A percentile compares a stretch with the other conserved stretches of the same genome.
phyloP scores from a whole-genome alignment of 2,888 invertebrate species.

The Hirtodrosophila confusa region DNA sequence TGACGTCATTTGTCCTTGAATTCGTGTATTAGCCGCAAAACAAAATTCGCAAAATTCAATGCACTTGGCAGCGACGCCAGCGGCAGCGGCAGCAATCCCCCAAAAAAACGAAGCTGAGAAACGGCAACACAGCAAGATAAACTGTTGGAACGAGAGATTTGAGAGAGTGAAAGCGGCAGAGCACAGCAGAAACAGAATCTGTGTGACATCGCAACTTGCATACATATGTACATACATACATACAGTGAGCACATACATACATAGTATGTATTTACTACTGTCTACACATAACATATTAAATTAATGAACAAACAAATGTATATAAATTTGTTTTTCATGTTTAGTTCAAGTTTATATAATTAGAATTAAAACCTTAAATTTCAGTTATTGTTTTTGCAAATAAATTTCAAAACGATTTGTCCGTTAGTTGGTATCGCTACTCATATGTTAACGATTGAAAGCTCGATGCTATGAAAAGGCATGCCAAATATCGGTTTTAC shows the following conservation, averaged over 20 bases:
- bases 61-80: constrained; percentile 59
- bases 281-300: too few relatives aligned
- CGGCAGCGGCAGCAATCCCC: constrained; percentile 18
- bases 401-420: neutral
- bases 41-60: constrained; percentile 76
- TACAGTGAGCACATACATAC: too few relatives aligned
- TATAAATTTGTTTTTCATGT: neutral
- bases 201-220: neutral
- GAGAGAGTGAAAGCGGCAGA: constrained; percentile 39
- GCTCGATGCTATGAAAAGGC: constrained; percentile 12
- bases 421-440: constrained; percentile 9
- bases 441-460: neutral
- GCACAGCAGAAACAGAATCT: constrained; percentile 19
- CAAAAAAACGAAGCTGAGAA: constrained; percentile 27
- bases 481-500: too few relatives aligned
- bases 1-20: constrained; percentile 82
- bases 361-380: too few relatives aligned
- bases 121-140: constrained; percentile 55
- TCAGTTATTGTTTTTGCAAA: neutral
- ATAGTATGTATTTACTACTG: too few relatives aligned
- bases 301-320: too few relatives aligned
- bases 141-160: constrained; percentile 25
- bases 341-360: neutral
- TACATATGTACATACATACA: neutral
- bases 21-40: constrained; percentile 69